Evolutionary conservation across 2,113 vertebrate species (phyloP).

Genomic region (Corythornis vintsioides): DNA sequence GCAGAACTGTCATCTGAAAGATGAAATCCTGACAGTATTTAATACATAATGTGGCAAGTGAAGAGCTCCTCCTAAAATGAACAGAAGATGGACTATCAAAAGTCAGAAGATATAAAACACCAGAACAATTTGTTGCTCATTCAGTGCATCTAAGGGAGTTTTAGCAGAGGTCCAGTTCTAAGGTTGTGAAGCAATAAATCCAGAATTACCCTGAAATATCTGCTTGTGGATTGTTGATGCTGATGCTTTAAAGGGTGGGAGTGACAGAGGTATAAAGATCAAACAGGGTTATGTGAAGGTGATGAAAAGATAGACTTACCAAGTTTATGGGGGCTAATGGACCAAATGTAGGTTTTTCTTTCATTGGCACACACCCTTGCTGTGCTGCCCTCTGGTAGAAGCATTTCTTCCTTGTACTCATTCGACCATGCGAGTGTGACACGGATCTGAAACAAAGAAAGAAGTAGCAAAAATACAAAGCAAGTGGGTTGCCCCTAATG

Average conservation of each 20-base stretch:
- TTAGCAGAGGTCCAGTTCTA: neutral
- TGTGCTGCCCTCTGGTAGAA: neutral
- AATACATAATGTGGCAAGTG: neutral
- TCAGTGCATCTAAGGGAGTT: neutral
- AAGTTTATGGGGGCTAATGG: slow-evolving; percentile 26
- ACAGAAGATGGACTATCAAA: neutral
- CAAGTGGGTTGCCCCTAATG: neutral
- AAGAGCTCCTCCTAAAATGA: neutral
- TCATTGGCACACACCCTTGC: slow-evolving; percentile 58
- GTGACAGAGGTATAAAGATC: neutral
- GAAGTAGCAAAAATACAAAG: neutral
- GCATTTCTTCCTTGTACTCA: slow-evolving; percentile 47
- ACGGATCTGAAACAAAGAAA: slow-evolving; percentile 59
- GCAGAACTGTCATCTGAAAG: neutral
- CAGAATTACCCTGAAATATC: neutral
- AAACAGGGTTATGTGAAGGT: neutral
- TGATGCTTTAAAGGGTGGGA: neutral
- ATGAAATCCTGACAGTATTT: neutral
- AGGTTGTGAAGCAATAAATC: neutral
- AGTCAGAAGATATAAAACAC: neutral
- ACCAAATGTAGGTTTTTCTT: slow-evolving; percentile 73
- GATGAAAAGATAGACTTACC: slow-evolving; percentile 44
- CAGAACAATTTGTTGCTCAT: neutral
- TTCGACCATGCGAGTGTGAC: slow-evolving; percentile 29
- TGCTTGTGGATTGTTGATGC: neutral